Conservation (phyloP, 2,797 vertebrate genomes). For the Pogoniulus pusillus region DNA sequence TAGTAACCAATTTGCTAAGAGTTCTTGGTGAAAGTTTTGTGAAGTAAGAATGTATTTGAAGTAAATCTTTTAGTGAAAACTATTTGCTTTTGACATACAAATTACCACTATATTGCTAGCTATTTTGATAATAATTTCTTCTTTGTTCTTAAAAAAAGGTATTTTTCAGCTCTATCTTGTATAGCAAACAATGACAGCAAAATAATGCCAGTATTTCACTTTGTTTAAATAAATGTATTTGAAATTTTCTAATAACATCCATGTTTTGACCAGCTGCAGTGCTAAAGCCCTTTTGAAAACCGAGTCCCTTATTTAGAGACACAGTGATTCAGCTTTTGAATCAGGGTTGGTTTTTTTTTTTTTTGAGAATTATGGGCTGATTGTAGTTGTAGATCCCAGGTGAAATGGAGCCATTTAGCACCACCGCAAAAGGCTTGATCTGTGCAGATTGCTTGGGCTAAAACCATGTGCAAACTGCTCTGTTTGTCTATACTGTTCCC, state of each 20-base stretch:
- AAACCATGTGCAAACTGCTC: accelerated
- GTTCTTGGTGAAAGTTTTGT: neutral
- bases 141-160: neutral
- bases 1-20: neutral
- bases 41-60: neutral
- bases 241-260: neutral
- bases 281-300: neutral
- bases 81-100: neutral
- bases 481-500: neutral
- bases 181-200: neutral
- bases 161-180: neutral
- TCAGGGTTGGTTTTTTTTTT: too few species aligned
- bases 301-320: neutral
- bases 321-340: neutral
- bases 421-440: neutral
- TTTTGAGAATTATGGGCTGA: neutral
- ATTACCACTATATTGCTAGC: neutral
- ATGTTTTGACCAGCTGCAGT: neutral
- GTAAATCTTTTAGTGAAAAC: neutral
- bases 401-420: neutral
- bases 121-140: neutral
- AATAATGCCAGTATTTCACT: neutral
- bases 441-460: neutral
- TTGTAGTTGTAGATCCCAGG: neutral
- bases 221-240: neutral